phyloP scores from a whole-genome alignment of 2,113 vertebrate genomes.

The Cynoglossus semilaevis region DNA sequence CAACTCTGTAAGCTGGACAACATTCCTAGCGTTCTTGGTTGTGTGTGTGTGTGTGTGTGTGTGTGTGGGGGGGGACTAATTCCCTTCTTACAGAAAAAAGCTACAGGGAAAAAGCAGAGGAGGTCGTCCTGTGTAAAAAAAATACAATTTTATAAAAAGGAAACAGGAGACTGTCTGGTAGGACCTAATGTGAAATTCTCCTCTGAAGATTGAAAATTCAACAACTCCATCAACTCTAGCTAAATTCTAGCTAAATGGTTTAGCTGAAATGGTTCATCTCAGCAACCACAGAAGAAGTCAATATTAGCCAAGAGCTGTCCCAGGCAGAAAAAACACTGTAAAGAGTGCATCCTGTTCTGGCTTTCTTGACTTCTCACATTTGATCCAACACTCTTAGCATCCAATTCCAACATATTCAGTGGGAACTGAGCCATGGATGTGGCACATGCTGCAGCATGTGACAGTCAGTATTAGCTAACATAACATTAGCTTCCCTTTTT shows the following conservation, averaged over 20 bases:
- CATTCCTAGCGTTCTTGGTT: constrained; percentile 64
- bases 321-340: constrained; percentile 17
- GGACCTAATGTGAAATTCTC: too few relatives aligned
- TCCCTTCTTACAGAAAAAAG: constrained; percentile 31
- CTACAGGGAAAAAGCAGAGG: constrained; percentile 50
- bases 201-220: neutral
- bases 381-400: neutral
- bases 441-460: constrained; percentile 24
- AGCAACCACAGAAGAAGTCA: constrained; percentile 4
- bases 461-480: constrained; percentile 53
- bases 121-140: constrained; percentile 31
- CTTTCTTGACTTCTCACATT: constrained; percentile 15
- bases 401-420: constrained; percentile 47
- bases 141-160: constrained; percentile 25
- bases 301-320: constrained; percentile 24
- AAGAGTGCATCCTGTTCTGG: constrained; percentile 4
- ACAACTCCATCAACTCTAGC: constrained; percentile 2
- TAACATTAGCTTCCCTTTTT: constrained; percentile 38
- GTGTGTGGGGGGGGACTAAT: too few relatives aligned
- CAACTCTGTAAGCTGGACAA: constrained; percentile 28
- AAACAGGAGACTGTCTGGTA: constrained; percentile 1
- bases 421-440: constrained; percentile 27
- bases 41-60: too few relatives aligned
- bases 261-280: constrained; percentile 15
- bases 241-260: constrained; percentile 7